Evolutionary conservation across 2,113 vertebrate species (phyloP).

Genomic region (Piliocolobus tephrosceles): DNA sequence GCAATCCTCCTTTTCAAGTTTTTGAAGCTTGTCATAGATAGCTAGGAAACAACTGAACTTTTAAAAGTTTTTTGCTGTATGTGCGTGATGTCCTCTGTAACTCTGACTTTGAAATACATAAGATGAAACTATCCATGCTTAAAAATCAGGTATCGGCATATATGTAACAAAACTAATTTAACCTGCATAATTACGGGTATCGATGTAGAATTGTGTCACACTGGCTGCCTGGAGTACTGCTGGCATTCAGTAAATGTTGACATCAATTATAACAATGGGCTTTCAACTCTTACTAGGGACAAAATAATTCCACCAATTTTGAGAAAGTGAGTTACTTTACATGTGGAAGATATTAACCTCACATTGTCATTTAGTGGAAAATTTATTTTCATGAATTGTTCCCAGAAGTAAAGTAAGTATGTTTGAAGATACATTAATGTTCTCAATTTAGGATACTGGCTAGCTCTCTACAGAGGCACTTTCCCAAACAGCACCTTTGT

Average conservation of each 20-base stretch:
- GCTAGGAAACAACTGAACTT: slow-evolving; percentile 51
- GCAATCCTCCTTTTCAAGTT: slow-evolving; percentile 61
- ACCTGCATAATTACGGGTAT: slow-evolving; percentile 7
- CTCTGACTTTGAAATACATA: slow-evolving; percentile 59
- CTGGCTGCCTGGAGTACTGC: not conserved
- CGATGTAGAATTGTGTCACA: not conserved
- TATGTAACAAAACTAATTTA: slow-evolving; percentile 30
- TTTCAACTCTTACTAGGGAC: not conserved
- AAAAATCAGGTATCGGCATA: slow-evolving; percentile 35
- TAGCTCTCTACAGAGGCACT: not conserved
- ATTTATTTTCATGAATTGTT: not conserved
- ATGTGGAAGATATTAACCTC: not conserved
- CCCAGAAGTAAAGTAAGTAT: not conserved
- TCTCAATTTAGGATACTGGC: not conserved
- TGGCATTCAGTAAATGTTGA: not conserved
- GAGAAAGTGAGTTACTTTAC: not conserved
- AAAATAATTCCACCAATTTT: slow-evolving; percentile 8
- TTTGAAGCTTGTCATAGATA: slow-evolving; percentile 67
- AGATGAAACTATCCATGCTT: slow-evolving; percentile 62
- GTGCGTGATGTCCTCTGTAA: slow-evolving; percentile 51
- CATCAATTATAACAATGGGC: slow-evolving; percentile 9
- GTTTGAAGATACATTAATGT: not conserved
- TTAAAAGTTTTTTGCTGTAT: slow-evolving; percentile 50
- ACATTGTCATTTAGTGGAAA: not conserved
- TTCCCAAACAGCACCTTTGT: not conserved